These are phyloP conservation scores for Apodemia zela DNA, from an alignment of 2,888 invertebrate species.

Conservation along the genomic window DNA sequence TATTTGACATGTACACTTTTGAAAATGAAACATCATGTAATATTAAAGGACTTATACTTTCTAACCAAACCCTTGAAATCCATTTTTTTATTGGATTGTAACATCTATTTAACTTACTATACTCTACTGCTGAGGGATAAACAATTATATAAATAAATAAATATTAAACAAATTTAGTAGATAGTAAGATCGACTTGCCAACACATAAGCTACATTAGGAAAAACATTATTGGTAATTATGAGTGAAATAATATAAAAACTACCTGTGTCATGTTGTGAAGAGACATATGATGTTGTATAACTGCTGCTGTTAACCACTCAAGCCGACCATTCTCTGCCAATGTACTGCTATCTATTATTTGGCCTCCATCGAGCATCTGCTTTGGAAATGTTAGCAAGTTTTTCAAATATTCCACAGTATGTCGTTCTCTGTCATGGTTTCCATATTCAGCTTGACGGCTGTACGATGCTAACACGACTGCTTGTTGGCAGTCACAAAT, in stretches of 20 bases:
- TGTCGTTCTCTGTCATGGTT: slow-evolving; percentile 93
- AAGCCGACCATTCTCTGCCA: slow-evolving; percentile 85
- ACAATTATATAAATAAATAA: no score
- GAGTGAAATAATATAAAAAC: slow-evolving; percentile 28
- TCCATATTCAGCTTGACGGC: slow-evolving; percentile 98
- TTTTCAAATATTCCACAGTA: slow-evolving; percentile 94
- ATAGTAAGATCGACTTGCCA: no score
- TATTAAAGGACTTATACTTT: no score
- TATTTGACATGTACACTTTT: no score
- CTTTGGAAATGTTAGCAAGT: slow-evolving; percentile 94
- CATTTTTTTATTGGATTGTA: no score
- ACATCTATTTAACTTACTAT: no score
- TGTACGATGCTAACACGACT: slow-evolving; percentile 94
- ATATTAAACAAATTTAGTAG: no score
- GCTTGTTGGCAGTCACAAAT: slow-evolving; percentile 95
- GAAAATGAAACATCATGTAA: no score
- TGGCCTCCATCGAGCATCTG: slow-evolving; percentile 81
- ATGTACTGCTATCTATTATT: slow-evolving; percentile 64
- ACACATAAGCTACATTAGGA: no score
- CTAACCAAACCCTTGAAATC: no score
- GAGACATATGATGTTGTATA: slow-evolving; percentile 85
- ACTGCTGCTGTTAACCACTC: slow-evolving; percentile 90
- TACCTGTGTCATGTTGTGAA: slow-evolving; percentile 87
- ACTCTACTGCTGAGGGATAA: no score
- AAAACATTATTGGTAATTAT: no score